Conservation (phyloP, 2,113 vertebrate species). For the Porphyrio hochstetteri region DNA sequence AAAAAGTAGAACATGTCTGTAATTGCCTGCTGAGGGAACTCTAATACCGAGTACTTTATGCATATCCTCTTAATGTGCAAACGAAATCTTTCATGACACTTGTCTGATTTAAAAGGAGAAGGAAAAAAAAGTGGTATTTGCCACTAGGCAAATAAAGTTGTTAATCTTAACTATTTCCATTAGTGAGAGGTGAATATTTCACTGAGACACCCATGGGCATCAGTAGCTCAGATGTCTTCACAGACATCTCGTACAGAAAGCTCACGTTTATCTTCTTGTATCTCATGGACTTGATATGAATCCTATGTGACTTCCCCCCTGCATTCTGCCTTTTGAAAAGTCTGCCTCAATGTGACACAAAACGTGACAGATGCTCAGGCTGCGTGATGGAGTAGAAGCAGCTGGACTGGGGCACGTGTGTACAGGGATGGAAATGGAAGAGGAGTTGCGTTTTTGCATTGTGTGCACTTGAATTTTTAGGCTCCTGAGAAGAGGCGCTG, state of each 20-base stretch:
- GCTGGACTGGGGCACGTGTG: rapidly evolving
- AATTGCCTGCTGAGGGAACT: background rate
- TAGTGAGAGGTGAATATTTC: background rate
- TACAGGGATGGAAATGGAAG: background rate
- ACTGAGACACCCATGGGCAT: background rate
- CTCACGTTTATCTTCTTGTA: background rate
- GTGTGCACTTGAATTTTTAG: rapidly evolving
- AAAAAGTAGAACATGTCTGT: background rate
- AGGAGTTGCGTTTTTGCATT: background rate
- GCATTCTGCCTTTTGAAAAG: background rate
- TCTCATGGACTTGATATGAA: background rate
- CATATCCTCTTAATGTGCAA: background rate
- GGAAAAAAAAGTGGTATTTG: background rate
- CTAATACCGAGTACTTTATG: background rate
- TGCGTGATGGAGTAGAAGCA: background rate
- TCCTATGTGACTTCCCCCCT: background rate
- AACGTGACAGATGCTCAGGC: background rate
- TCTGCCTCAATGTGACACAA: background rate
- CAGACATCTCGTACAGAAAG: background rate
- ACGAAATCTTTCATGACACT: conserved; percentile 5
- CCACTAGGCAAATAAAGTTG: background rate
- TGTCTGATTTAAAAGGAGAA: background rate
- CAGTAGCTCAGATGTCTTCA: background rate
- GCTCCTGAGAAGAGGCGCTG: background rate
- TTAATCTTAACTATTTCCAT: conserved; percentile 35